Evolutionary conservation across 1,140 invertebrate species (phyloP), one percentile per base, ranked within the genome.

Genomic region (Dendroctonus ponderosae): DNA sequence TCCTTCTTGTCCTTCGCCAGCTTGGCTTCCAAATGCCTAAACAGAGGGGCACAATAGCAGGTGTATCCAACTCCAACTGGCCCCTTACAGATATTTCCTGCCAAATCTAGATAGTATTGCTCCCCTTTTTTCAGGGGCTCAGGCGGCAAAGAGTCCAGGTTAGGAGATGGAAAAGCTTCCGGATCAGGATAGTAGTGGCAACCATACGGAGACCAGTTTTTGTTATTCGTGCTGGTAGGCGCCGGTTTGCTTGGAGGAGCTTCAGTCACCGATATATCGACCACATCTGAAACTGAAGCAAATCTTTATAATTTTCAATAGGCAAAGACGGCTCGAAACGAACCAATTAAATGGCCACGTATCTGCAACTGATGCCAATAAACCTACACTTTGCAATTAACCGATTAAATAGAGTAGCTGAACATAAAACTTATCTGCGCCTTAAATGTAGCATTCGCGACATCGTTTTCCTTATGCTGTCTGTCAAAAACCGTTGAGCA

Each of bases 71-170:
- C 90, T 2, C 94, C 93, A 7, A 96, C 87, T 0, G 94, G 94
- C 5, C 95, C 94, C 80, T 97, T 97, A 70, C 92, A 88, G 59
- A 98, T 96, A 76, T 97, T 96, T 4, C 96, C 95, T n/a, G 93
- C 94, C 59, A 98, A 82, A 79, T 98, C 95, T 58, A 96, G 82
- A 79, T 91, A 98, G 79, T 97, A 97, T 75, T 97, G 94, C 78
- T 96, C 93, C 12, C 95, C 95, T 70, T 89, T 88, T 69, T 86
- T 86, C 0, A 97, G 80, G 0, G 93, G 92, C 78, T 94, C 92
- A 72, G 89, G 84, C 44, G 93, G 93, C 63, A 96, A 79, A 7
- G 91, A 91, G 77, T 93, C 90, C 61, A 94, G 77, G 71, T 91
- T 89, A 50, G 93, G 90, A 69, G 90, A 86, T 50, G 94, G 91